Evolutionary conservation across 2,113 vertebrate species (phyloP), one percentile per base, ranked within the genome.

Genomic region (Tapirus terrestris): DNA sequence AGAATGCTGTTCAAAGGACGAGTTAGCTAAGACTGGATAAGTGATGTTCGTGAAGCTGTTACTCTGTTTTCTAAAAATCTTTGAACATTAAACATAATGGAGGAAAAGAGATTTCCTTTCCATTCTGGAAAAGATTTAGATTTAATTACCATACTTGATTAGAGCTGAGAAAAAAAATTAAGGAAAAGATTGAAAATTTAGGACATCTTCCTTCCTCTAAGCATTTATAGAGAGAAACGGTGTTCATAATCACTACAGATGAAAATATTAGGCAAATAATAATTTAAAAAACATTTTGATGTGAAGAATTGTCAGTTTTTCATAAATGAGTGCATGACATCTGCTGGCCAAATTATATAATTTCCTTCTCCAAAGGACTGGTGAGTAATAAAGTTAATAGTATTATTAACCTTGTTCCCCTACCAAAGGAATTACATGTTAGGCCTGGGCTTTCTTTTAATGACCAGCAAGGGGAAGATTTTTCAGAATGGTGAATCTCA

Each of bases 301-400:
- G 39, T 10, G 36, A 68, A 81, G 60, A 70, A 20, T 25, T 58
- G 14, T 67, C 25, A n/a, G 43, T n/a, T 75, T 96, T 97, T 85
- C 76, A 58, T 68, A 96, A 58, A 89, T 75, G 68, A 93, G 25
- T 36, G 17, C 16, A 8, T 83, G 98, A 94, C 91, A 83, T 45
- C 91, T 97, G 51, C 93, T 97, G 98, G 96, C 31, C 86, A 94
- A 79, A 84, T 20, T 39, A 31, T 39, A 23, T 48, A 94, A 68
- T 31, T 79, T 65, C 33, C 5, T 65, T 68, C 29, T 85, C 51
- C 31, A 45, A 70, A 82, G 53, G 31, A 77, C 48, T 9, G 1
- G 39, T 5, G 33, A 39, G 13, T 16, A 67, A 63, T n/a, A 31
- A 84, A 56, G 39, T 39, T n/a, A 65, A 29, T 39, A 20, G 33